Base-by-base conservation (phyloP, 2,113 vertebrate genomes). In the Indicator indicator region DNA sequence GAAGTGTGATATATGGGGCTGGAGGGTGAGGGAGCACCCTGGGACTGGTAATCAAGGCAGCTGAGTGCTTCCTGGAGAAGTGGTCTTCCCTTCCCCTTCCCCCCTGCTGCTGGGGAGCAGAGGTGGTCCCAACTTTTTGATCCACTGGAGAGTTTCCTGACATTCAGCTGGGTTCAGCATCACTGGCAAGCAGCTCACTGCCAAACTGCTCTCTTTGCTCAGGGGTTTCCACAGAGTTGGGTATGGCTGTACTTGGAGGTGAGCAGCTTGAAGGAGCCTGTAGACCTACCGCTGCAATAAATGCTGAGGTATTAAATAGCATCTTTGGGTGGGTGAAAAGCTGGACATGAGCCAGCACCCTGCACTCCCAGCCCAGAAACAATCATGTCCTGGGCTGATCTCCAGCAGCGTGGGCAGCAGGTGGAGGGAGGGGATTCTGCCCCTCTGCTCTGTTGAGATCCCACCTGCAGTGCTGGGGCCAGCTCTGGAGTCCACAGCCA, bases 71-170 rank as follows among this genome's bases (percentile, higher is more conserved):
- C 75, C 91, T 55, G 76, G 83, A n/a, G 88, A 92, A 74, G 16
- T 55, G 55, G 59, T 52, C 16, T 33, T 36, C 14, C 13, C 6
- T 75, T 87, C n/a, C n/a, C 30, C 73, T 73, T 52, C 7, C 36
- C 68, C 44, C 9, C 1, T 80, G 12, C 1, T 84, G 7, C 2
- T 36, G 73, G 33, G 75, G 54, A 36, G 38, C 27, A 6, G 8
- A 71, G 33, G 42, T 56, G 62, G 20, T 11, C 40, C 55, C 4
- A 1, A 11, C 9, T 50, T 59, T 79, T 0, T 0, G 50, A 36
- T 80, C 7, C 26, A n/a, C 38, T 16, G 3, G 14, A 68, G 50
- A 15, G 3, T 69, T 69, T 74, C 15, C 52, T 2, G 1, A 6
- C 1, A 0, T 55, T 42, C 73, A 58, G 11, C 62, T 52, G 80